Evolutionary conservation across 2,113 vertebrate genomes (phyloP).

Genomic region (Coturnix japonica): DNA sequence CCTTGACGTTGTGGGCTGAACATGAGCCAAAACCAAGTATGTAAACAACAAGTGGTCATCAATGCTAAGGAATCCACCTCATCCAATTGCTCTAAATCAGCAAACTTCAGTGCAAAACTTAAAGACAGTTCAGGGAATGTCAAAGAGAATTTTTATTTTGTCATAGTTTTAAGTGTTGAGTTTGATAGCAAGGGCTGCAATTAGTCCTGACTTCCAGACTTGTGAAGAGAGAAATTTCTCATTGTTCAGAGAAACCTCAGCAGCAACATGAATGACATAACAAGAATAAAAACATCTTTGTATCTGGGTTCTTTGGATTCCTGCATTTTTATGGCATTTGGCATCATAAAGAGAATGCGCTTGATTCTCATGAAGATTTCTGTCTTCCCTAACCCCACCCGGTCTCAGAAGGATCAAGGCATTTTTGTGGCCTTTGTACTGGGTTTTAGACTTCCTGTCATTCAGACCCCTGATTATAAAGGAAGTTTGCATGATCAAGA

Average conservation of each 20-base stretch:
- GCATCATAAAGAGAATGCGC: background rate
- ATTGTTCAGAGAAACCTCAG: background rate
- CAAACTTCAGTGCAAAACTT: background rate
- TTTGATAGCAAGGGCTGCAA: background rate
- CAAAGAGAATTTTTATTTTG: background rate
- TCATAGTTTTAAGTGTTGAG: background rate
- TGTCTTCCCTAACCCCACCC: background rate
- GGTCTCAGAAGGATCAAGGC: background rate
- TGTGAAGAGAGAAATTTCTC: background rate
- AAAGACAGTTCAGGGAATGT: background rate
- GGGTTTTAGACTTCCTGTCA: background rate
- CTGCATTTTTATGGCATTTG: background rate
- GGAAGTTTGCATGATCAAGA: background rate
- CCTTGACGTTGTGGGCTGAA: background rate
- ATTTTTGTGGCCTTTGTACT: background rate
- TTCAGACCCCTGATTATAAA: background rate
- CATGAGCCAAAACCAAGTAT: background rate
- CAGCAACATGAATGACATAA: background rate
- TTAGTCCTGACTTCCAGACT: background rate
- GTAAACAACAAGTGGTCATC: background rate
- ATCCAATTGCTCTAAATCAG: background rate
- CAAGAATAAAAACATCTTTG: background rate
- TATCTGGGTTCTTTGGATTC: background rate
- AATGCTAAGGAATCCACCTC: background rate
- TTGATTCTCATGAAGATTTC: background rate